Evolutionary conservation across 2,888 invertebrate genomes (phyloP).

Genomic region (Pseudoips prasinana): DNA sequence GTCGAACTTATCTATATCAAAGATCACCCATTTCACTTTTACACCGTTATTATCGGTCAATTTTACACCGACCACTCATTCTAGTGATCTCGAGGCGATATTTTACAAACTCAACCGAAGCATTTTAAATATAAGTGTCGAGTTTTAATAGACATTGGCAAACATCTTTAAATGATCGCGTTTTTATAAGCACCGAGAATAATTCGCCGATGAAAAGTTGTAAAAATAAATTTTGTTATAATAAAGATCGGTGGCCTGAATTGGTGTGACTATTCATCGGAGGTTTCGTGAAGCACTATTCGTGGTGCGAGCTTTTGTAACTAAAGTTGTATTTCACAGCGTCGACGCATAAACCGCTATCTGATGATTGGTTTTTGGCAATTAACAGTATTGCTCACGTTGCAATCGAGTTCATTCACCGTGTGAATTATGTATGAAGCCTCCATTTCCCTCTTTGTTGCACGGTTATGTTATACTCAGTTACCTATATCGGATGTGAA

Average conservation of each 20-base stretch:
- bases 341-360: constrained; percentile 73
- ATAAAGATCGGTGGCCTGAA: constrained; percentile 18
- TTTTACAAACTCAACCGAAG: constrained; percentile 31
- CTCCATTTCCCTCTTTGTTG: constrained; percentile 71
- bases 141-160: constrained; percentile 40
- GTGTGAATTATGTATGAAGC: constrained; percentile 79
- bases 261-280: constrained; percentile 26
- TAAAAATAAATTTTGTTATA: constrained; percentile 29
- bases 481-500: constrained; percentile 32
- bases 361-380: constrained; percentile 83
- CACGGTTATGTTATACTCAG: constrained; percentile 43
- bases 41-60: constrained; percentile 27
- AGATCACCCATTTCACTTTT: constrained; percentile 27
- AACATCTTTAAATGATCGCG: background rate
- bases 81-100: constrained; percentile 39
- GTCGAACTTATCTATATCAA: constrained; percentile 19
- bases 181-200: no score
- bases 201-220: constrained; percentile 5
- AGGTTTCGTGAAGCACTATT: constrained; percentile 25
- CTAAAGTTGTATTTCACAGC: constrained; percentile 77
- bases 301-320: constrained; percentile 60
- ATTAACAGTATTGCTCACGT: constrained; percentile 80
- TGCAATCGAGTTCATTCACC: constrained; percentile 77
- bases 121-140: constrained; percentile 32
- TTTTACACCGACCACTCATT: constrained; percentile 29